These are phyloP conservation scores for Cecidostiba fungosa DNA, from an alignment of 2,888 invertebrate species.

Conservation along the genomic window DNA sequence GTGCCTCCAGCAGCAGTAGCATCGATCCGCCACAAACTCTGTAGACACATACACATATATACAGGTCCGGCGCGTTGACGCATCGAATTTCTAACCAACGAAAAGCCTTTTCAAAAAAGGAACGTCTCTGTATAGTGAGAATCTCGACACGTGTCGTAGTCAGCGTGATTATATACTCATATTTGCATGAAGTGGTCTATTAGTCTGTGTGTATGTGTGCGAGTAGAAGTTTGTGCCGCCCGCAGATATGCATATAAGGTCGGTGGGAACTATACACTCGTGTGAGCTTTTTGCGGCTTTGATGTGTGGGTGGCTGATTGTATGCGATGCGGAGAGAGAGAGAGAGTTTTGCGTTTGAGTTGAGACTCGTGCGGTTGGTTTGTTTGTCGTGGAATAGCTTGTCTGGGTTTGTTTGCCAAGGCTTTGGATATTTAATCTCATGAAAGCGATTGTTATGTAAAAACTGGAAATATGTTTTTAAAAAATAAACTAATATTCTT, in stretches of 20 bases:
- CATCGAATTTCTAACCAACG: background rate
- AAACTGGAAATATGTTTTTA: too few species aligned
- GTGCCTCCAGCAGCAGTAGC: background rate
- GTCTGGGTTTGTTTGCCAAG: background rate
- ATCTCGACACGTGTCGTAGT: slow-evolving; percentile 43
- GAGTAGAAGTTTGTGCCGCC: background rate
- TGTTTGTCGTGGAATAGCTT: background rate
- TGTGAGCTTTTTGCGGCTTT: slow-evolving; percentile 39
- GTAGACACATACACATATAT: background rate
- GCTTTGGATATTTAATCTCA: background rate
- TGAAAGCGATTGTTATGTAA: background rate
- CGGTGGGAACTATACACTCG: slow-evolving; percentile 16
- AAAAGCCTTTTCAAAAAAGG: background rate
- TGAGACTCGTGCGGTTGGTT: slow-evolving; percentile 6
- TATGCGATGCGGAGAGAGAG: slow-evolving; percentile 12
- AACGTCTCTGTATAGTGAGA: background rate
- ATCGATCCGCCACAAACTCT: slow-evolving; percentile 15
- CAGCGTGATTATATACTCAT: slow-evolving; percentile 19
- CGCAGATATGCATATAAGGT: slow-evolving; percentile 32
- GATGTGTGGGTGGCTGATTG: slow-evolving; percentile 8
- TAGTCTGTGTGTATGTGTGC: background rate
- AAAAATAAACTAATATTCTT: too few species aligned
- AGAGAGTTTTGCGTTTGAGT: slow-evolving; percentile 14
- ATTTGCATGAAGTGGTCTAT: slow-evolving; percentile 41
- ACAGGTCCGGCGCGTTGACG: background rate